Evolutionary conservation across 1,140 invertebrate genomes (phyloP), one percentile per base, ranked within the genome.

Genomic region (Tetragnatha versicolor): DNA sequence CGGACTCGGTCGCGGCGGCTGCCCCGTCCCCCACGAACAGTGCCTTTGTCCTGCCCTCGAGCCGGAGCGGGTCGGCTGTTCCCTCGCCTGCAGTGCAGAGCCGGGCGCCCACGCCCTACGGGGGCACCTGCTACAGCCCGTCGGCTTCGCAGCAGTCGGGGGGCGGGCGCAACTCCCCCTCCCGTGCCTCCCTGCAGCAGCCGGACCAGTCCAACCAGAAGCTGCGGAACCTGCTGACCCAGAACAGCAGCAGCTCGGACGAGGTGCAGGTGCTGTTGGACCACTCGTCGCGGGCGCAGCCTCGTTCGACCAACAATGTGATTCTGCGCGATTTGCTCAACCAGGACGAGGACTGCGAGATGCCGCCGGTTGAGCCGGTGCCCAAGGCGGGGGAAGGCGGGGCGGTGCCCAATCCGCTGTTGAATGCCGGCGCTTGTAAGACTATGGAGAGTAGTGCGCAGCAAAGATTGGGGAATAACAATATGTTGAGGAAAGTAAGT

Each of bases 141-240:
- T 55, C 76, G 33, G 39, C 63, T 45, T 68, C 63, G 5, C 76
- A 68, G 31, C 29, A 31, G 17, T 63, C 60, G 2, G 49, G 6
- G 29, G 60, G 37, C 60, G 75, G 61, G 12, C 68, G 45, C 37
- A 60, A 12, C n/a, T 66, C 76, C 2, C 63, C 76, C n/a, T n/a
- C 63, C 6, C 53, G 63, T 47, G 63, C 76, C 63, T 68, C 49
- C 27, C 65, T 58, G 65, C 53, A 72, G 33, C 33, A 20, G 3
- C 29, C 20, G 29, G 61, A 58, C 47, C 76, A 72, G 27, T 29
- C 78, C 12, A 79, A 68, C 61, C 76, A 82, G 25, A 83, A 83
- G 78, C 58, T 83, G 29, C 39, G 82, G 45, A 83, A 82, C 80
- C 47, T 83, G 33, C 45, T 83, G n/a, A 83, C 82, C 51, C 79